Evolutionary conservation across 1,140 invertebrate species (phyloP).

Genomic region (Littorina saxatilis): DNA sequence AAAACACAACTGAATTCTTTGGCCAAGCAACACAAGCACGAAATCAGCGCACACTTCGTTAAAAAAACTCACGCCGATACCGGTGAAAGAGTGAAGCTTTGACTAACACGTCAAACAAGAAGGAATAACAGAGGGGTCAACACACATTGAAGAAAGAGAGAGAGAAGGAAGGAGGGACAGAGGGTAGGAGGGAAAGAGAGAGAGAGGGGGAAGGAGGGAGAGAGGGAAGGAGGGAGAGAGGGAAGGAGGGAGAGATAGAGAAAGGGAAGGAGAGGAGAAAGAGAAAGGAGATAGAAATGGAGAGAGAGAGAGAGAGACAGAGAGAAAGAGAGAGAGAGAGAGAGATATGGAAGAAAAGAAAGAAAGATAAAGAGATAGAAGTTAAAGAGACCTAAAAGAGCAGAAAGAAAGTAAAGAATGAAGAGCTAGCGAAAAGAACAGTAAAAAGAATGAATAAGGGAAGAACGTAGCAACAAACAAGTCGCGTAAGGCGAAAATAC

Average conservation of each 20-base stretch:
- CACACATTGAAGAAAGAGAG: neutral
- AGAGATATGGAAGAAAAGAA: neutral
- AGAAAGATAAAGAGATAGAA: neutral
- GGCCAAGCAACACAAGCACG: too few species aligned
- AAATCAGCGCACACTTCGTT: too few species aligned
- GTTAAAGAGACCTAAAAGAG: too few species aligned
- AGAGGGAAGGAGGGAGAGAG: neutral
- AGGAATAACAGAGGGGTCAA: too few species aligned
- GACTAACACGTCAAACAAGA: too few species aligned
- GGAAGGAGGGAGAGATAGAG: neutral
- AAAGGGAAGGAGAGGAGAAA: neutral
- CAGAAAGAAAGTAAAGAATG: neutral
- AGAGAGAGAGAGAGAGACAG: constrained; percentile 23
- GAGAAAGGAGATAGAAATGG: neutral
- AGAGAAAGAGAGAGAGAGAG: neutral
- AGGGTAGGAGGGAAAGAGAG: neutral
- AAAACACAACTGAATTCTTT: too few species aligned
- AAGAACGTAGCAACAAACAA: too few species aligned
- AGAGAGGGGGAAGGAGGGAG: neutral
- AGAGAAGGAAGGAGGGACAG: neutral
- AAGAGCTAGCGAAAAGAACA: too few species aligned
- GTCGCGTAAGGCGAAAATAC: too few species aligned
- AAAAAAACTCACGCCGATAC: too few species aligned
- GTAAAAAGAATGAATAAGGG: too few species aligned
- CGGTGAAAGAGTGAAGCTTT: too few species aligned